Evolutionary conservation across 2,113 vertebrate genomes (phyloP), one percentile per base, ranked within the genome.

Genomic region (Brevimyrus niger): DNA sequence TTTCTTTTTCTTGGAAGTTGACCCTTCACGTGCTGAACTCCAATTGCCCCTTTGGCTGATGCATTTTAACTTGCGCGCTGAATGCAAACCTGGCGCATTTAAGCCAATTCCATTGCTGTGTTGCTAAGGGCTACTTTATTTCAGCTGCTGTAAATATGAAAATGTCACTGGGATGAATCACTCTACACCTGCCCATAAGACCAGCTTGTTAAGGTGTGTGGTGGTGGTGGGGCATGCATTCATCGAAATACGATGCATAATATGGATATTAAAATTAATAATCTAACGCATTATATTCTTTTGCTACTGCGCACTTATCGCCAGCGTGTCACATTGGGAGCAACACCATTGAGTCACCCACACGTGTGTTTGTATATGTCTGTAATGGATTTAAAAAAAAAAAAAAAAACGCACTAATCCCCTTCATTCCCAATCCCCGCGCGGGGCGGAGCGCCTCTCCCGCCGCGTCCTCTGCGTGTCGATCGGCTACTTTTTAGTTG

Each of bases 371-470:
- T 35, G 73, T 80, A 42, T 42, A 15, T 42, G 35, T 7, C 1
- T 80, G 73, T 80, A 42, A 80, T 80, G 15, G 31, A 42, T 31
- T 50, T n/a, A n/a, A n/a, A n/a, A n/a, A n/a, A 65, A 69, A 69
- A 58, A 58, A 58, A 27, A 61, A 61, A n/a, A 23, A 90, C 85
- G 89, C 91, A 10, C 13, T 95, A 96, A 96, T 96, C 94, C 95
- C 91, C 92, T 92, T 93, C 93, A 90, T 92, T 88, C 89, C 92
- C 90, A 87, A 91, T 93, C 92, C 90, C 51, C 9, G 38, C 19
- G 23, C 44, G 92, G 92, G 95, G 95, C 93, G 95, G 95, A 92
- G 94, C 93, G 44, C 92, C 90, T 69, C 91, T 89, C 50, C 89
- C 87, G n/a, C 61, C 89, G 91, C 91, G 90, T 91, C 90, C 89